Evolutionary conservation across 2,797 vertebrate species (phyloP), one percentile per base, ranked within the genome.

Genomic region (Limnodromus scolopaceus): DNA sequence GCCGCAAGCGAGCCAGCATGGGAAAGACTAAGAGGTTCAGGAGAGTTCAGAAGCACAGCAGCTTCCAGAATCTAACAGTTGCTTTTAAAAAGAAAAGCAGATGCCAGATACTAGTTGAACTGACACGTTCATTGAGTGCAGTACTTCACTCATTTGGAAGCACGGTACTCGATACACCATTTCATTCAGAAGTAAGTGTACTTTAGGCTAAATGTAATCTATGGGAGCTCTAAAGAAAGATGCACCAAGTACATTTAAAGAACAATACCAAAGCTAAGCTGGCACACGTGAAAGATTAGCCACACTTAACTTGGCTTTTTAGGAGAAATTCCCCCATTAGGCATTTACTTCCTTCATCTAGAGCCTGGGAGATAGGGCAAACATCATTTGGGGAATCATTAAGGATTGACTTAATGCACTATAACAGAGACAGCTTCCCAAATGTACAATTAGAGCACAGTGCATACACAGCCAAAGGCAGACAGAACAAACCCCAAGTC

Each of bases 1-100:
- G 69, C 65, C 1, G 0, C 80, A 57, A 55, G 75, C 1, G 1
- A 75, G 74, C 34, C 1, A 0, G 24, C 39, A 45, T 1, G 11
- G 41, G 28, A 39, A 84, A 41, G 64, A 51, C 57, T 25, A 48
- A 53, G 23, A 76, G 58, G 70, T 46, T 68, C 49, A 28, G 19
- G 3, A 34, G 17, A 71, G 32, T 57, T 68, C 58, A 84, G 53
- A 76, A 76, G 46, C 49, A 84, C 23, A 39, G 22, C 32, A 81
- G 36, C 14, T 70, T 84, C n/a, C 84, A 91, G n/a, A 76, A 65
- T 60, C 69, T 53, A 78, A 46, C 11, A 66, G 28, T 8, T 89
- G 70, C 38, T 85, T 88, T 76, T 55, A 32, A 39, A 49, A 71
- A 53, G 25, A 76, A 66, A 38, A 71, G 57, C 57, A 75, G 74